Evolutionary conservation across 2,888 invertebrate species (phyloP).

Genomic region (Heliconius sara): DNA sequence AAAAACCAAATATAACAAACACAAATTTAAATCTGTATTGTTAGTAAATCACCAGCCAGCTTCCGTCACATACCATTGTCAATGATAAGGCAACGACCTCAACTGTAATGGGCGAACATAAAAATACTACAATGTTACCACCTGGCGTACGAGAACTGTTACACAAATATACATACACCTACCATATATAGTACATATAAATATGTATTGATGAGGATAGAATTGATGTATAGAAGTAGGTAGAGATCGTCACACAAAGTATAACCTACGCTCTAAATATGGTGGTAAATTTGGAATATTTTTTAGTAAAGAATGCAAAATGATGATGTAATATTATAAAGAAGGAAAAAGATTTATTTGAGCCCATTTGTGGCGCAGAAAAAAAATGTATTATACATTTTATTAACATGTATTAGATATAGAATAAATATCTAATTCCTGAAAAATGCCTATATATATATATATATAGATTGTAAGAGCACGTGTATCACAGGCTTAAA

Average conservation of each 20-base stretch:
- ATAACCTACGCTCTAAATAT: background rate
- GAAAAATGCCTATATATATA: background rate
- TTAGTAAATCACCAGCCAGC: constrained; percentile 32
- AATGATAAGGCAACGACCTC: constrained; percentile 37
- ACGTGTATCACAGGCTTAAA: constrained; percentile 2
- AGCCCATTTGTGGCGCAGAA: no score
- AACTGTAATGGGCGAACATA: constrained; percentile 29
- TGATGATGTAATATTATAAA: no score
- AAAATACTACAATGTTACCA: constrained; percentile 23
- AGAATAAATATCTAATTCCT: background rate
- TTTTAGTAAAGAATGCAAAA: background rate
- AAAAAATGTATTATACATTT: no score
- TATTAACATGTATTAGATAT: background rate
- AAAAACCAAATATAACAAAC: background rate
- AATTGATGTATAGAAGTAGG: background rate
- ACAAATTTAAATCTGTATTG: constrained; percentile 8
- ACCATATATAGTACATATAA: constrained; percentile 9
- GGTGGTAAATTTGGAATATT: background rate
- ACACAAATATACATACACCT: constrained; percentile 19
- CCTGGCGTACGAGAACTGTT: constrained; percentile 25
- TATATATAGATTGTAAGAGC: background rate
- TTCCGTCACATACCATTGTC: constrained; percentile 38
- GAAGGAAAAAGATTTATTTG: no score
- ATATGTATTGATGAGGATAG: background rate
- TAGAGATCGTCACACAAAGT: background rate